Evolutionary conservation across 2,888 invertebrate species (phyloP).

Genomic region (Drosophila planitibia): DNA sequence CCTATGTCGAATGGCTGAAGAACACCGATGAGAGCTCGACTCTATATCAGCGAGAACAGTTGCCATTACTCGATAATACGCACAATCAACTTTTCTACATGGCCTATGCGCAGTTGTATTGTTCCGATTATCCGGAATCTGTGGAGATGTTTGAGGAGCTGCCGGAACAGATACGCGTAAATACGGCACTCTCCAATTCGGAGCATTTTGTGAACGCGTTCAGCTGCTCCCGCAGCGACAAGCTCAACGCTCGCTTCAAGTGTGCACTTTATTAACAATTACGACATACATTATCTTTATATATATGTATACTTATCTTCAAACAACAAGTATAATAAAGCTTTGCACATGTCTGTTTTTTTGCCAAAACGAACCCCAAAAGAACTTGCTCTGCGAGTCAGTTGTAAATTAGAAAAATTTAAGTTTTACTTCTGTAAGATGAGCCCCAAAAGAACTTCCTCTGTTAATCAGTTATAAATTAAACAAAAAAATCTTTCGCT

Average conservation of each 20-base stretch:
- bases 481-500: background rate
- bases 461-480: background rate
- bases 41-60: conserved; percentile 64
- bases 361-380: background rate
- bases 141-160: conserved; percentile 69
- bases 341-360: conserved; percentile 21
- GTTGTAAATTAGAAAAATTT: background rate
- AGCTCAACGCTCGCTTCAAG: conserved; percentile 80
- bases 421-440: background rate
- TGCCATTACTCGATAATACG: conserved; percentile 75
- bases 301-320: conserved; percentile 1
- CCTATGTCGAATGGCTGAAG: conserved; percentile 80
- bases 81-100: conserved; percentile 81
- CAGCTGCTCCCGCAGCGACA: conserved; percentile 68
- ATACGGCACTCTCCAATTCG: conserved; percentile 79
- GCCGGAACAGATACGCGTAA: conserved; percentile 78
- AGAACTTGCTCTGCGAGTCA: background rate
- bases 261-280: conserved; percentile 72
- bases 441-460: background rate
- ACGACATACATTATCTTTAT: background rate
- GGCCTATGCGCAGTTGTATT: conserved; percentile 82
- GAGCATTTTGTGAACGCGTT: conserved; percentile 76
- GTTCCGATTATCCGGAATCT: conserved; percentile 75
- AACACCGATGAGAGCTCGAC: conserved; percentile 70
- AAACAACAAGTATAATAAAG: conserved; percentile 40